These are phyloP conservation scores for Drosophila multiciliata DNA, from an alignment of 2,888 invertebrate genomes.

Conservation along the genomic window DNA sequence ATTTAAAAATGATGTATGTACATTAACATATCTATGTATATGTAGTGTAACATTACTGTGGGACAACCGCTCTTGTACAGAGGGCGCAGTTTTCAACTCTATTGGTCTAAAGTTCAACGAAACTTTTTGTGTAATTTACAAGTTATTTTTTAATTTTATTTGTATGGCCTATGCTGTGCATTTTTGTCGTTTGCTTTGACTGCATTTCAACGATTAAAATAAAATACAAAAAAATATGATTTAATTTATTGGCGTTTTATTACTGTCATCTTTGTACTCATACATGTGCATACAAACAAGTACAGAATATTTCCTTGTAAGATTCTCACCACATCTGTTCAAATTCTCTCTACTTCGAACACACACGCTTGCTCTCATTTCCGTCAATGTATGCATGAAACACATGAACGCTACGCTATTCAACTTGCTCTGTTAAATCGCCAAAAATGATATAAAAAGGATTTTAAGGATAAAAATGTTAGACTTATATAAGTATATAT, in stretches of 20 bases:
- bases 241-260: conserved; percentile 40
- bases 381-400: conserved; percentile 2
- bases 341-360: conserved; percentile 44
- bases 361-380: conserved; percentile 19
- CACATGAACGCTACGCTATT: conserved; percentile 13
- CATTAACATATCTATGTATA: background rate
- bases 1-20: background rate
- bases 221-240: conserved; percentile 4
- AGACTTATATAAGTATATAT: background rate
- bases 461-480: too few relatives aligned
- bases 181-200: conserved; percentile 1
- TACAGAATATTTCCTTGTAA: conserved; percentile 62
- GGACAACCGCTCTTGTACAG: background rate
- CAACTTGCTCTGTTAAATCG: conserved; percentile 21
- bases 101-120: conserved; percentile 13
- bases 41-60: background rate
- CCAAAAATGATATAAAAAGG: background rate
- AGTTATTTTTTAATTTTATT: conserved; percentile 23
- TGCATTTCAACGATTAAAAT: conserved; percentile 48
- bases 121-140: conserved; percentile 47
- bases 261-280: conserved; percentile 18
- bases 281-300: conserved; percentile 6
- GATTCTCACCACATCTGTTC: conserved; percentile 55
- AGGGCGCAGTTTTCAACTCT: background rate
- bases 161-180: background rate